Percentiles rank a stretch among this genome's conserved stretches.
Conservation (phyloP, 2,113 vertebrate genomes). For the Rhabdornis inornatus region DNA sequence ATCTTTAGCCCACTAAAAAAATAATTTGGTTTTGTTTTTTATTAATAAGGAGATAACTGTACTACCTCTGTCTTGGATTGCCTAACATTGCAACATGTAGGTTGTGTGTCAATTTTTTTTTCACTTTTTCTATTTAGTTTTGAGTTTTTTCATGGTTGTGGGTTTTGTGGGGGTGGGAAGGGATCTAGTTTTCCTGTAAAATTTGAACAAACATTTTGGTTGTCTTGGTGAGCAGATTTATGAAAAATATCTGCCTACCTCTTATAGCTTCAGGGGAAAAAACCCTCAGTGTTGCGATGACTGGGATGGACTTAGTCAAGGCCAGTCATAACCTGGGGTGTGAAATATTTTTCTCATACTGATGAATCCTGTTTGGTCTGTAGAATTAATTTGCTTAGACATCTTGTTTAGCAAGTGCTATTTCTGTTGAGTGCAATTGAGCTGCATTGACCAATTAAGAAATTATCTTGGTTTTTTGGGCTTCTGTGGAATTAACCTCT, state of each 20-base stretch:
- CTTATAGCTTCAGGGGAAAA: neutral
- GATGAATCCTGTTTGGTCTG: neutral
- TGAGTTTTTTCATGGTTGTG: neutral
- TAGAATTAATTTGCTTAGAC: neutral
- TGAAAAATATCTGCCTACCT: neutral
- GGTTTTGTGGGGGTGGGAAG: neutral
- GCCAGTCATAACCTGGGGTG: neutral
- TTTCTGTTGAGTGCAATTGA: neutral
- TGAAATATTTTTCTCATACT: neutral
- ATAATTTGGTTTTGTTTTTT: neutral
- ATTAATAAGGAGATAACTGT: neutral
- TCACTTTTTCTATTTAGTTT: neutral
- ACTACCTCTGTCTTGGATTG: neutral
- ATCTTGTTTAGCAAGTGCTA: neutral
- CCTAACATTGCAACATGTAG: neutral
- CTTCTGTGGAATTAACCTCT: neutral
- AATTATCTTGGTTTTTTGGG: neutral
- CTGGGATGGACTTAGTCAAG: neutral
- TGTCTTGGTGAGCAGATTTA: conserved; percentile 2
- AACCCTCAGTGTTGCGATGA: neutral
- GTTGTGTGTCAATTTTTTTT: neutral
- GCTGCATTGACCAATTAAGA: neutral
- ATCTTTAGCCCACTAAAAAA: neutral
- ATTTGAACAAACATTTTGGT: neutral
- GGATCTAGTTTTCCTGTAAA: neutral